These are phyloP conservation scores for Acleris literana DNA, from an alignment of 2,888 invertebrate genomes.

Conservation along the genomic window DNA sequence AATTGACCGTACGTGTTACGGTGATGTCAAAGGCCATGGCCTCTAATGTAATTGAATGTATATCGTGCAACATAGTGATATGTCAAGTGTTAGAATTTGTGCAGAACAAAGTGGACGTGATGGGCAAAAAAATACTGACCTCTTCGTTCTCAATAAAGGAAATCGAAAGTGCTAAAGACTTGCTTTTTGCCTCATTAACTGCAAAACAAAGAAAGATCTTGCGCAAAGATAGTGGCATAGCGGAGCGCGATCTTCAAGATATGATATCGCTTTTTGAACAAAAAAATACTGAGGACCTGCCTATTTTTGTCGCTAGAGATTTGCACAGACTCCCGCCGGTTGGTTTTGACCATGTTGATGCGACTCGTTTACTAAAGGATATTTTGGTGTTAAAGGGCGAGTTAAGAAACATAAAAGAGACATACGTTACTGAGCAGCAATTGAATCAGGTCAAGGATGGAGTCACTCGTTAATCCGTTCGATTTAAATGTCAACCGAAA, in stretches of 20 bases:
- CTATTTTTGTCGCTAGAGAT: conserved; percentile 20
- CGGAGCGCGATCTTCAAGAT: not conserved
- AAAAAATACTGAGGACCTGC: not conserved
- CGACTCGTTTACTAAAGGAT: conserved; percentile 10
- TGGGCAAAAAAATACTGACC: too few relatives aligned
- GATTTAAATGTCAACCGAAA: too few relatives aligned
- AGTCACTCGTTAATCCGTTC: too few relatives aligned
- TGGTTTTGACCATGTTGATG: conserved; percentile 11
- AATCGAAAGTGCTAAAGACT: too few relatives aligned
- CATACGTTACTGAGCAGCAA: not conserved
- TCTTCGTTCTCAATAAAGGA: too few relatives aligned
- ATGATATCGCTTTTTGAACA: not conserved
- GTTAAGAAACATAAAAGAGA: not conserved
- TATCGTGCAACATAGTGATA: too few relatives aligned
- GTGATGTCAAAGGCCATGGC: too few relatives aligned
- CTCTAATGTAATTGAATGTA: too few relatives aligned
- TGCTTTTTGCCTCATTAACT: not conserved
- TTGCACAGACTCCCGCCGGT: conserved; percentile 12
- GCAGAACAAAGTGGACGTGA: too few relatives aligned
- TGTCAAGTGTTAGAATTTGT: too few relatives aligned
- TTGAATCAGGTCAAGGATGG: not conserved
- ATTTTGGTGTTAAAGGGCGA: not conserved
- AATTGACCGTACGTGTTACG: too few relatives aligned
- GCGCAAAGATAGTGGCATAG: not conserved
- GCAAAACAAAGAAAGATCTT: not conserved